Evolutionary conservation across 2,113 vertebrate genomes (phyloP), one percentile per base, ranked within the genome.

Genomic region (Pomatorhinus ruficollis): DNA sequence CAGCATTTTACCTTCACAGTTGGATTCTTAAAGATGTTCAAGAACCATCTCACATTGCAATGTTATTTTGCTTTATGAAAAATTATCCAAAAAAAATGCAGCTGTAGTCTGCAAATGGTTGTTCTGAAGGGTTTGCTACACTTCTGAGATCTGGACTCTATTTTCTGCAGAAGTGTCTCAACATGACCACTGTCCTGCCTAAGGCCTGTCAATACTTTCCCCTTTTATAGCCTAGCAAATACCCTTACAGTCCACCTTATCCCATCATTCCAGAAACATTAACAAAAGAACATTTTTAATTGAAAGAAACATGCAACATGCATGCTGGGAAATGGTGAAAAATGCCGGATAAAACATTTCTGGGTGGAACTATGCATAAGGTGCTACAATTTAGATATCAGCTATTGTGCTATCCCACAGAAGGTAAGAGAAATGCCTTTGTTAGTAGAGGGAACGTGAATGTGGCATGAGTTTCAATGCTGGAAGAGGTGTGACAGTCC

Each of bases 331-430:
- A 27, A 31, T n/a, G 9, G 25, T 12, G 23, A 57, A 69, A 74
- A 49, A 11, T 42, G 23, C 2, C 9, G 3, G 2, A 6, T 52
- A 28, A 83, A 63, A 30, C 10, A 35, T 23, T 74, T 53, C 39
- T 35, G 42, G 10, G 12, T 19, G 56, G 20, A 68, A n/a, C 23
- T 68, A 10, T 22, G 13, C 18, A 68, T 19, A 31, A 31, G 5
- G 13, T 64, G 4, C 27, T 39, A 24, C 23, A 59, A 18, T 24
- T 66, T 57, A 57, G 9, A 13, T 53, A 47, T 5, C 21, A 82
- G 8, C 12, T 66, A 9, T 37, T 3, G 0, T 15, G 15, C 8
- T 61, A 5, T 16, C 37, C 22, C 20, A n/a, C 2, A 7, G 31
- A 61, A 65, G 6, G 6, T n/a, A 25, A 37, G 33, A 40, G n/a